Conservation (phyloP, 2,888 invertebrate species). For the Hirtodrosophila trivittata region DNA sequence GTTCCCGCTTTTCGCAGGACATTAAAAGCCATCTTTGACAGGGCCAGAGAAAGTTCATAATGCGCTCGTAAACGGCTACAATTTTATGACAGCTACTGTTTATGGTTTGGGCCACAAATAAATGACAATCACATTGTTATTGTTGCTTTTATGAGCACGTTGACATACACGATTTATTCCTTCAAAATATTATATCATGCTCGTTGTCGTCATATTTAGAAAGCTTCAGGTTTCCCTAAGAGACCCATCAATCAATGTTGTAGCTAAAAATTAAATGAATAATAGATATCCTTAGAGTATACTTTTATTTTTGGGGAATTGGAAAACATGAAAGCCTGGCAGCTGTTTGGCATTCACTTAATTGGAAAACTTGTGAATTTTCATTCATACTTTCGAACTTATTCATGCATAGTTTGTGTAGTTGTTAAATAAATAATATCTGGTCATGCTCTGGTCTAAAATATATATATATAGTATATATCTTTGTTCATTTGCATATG, state of each 20-base stretch:
- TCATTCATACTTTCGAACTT: too few relatives aligned
- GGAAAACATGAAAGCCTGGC: too few relatives aligned
- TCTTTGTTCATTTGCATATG: neutral
- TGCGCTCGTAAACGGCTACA: conserved; percentile 49
- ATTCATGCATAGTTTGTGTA: too few relatives aligned
- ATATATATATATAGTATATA: neutral
- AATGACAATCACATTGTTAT: conserved; percentile 24
- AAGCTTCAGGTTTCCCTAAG: neutral
- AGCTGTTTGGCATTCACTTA: too few relatives aligned
- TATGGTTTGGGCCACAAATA: conserved; percentile 36
- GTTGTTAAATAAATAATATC: too few relatives aligned
- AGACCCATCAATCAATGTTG: conserved; percentile 16
- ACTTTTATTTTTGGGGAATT: too few relatives aligned
- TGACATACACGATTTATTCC: conserved; percentile 40
- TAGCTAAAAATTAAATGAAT: neutral
- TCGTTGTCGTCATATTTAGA: conserved; percentile 14
- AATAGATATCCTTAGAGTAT: neutral
- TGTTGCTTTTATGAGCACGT: conserved; percentile 14
- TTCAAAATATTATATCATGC: conserved; percentile 23
- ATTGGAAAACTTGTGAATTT: too few relatives aligned
- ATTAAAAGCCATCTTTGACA: conserved; percentile 47
- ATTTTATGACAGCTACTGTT: conserved; percentile 62
- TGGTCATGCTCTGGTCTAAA: neutral
- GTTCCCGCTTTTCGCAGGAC: conserved; percentile 35
- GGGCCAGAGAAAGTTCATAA: conserved; percentile 31